Base-by-base conservation (phyloP, 2,888 invertebrate species). In the Drosophila tripunctata region DNA sequence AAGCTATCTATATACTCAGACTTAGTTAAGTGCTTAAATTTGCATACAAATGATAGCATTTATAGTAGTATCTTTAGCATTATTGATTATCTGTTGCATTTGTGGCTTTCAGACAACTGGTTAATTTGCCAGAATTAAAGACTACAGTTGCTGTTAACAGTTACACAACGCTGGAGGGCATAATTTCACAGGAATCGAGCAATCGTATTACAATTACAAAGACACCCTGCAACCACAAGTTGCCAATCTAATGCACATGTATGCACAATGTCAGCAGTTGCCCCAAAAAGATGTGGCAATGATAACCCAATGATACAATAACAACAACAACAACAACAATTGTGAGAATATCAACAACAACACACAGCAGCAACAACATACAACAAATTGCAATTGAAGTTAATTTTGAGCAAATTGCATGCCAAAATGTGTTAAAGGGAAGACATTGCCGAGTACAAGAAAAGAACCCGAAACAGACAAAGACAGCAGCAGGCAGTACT, bases 351-450 rank as follows among this genome's bases (percentile, higher is more conserved):
- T 45, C 24, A 62, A 58, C 19, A 52, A 54, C 33, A 57, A 58
- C 43, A 69, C n/a, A 58, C 58, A 68, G 40, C 67, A 57, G 61
- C 54, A 47, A 50, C 50, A 74, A n/a, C n/a, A n/a, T n/a, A n/a
- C n/a, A 67, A 74, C 75, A 88, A 89, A 88, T 87, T 88, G 87
- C 90, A 89, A 90, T 89, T 90, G 88, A 88, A 89, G 88, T 88
- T 90, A 90, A 91, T 90, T 90, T 90, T n/a, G 88, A 89, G 77
- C 88, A 90, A 91, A 90, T 91, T 90, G 90, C 90, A 89, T 89
- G 89, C 90, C 91, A 88, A 90, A 90, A 90, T 87, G 91, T 90
- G 91, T 90, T 90, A 90, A 90, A 88, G 88, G 89, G 88, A 90
- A 89, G 78, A 82, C 75, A 75, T 76, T 76, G 66, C 57, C 60